A percentile compares a stretch with the other conserved stretches of the same genome.
Conservation (phyloP, 2,113 vertebrate genomes). For the Ceratotherium simum region DNA sequence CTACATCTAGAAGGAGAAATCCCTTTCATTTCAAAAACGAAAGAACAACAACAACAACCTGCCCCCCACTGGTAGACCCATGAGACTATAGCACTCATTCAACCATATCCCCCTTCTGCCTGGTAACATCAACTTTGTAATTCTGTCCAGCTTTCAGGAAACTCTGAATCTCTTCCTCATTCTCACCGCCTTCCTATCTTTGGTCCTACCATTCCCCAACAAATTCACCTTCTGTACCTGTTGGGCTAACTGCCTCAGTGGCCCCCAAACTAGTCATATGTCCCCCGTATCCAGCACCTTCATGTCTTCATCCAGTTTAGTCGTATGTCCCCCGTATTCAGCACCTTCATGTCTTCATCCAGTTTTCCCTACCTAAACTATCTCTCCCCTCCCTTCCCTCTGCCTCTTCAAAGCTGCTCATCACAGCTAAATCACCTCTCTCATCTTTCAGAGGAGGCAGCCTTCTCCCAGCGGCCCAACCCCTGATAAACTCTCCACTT, state of each 20-base stretch:
- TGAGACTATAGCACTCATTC: background rate
- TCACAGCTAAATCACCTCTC: background rate
- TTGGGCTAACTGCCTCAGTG: background rate
- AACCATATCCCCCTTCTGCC: rapidly evolving
- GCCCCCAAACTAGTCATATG: background rate
- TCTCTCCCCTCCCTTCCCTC: background rate
- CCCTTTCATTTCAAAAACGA: background rate
- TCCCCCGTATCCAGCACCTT: background rate
- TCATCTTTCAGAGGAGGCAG: background rate
- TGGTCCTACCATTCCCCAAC: background rate
- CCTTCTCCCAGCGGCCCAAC: background rate
- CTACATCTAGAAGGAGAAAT: background rate
- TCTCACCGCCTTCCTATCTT: background rate
- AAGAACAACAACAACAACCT: background rate
- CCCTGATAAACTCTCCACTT: background rate
- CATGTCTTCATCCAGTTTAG: too few species aligned
- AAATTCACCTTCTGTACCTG: background rate
- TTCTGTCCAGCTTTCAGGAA: background rate
- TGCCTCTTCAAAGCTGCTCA: background rate
- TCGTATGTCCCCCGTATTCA: background rate
- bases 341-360: background rate
- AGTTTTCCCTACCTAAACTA: background rate
- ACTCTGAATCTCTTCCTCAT: background rate
- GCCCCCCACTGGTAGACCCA: background rate
- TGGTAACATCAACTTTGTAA: background rate